Conservation (phyloP, 2,113 vertebrate genomes). For the Nothobranchius kuhntae region DNA sequence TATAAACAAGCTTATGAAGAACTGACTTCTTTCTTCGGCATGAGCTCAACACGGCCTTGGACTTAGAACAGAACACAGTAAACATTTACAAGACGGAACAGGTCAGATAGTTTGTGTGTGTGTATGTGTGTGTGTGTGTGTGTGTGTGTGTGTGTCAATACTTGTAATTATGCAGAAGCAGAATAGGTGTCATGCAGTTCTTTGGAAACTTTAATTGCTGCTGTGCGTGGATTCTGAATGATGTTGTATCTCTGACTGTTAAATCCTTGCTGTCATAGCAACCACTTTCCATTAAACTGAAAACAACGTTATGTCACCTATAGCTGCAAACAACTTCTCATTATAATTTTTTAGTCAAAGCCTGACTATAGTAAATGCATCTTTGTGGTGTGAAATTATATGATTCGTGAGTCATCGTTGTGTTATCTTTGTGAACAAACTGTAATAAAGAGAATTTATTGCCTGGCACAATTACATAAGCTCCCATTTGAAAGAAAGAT, state of each 20-base stretch:
- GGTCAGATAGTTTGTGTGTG: not conserved
- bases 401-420: not conserved
- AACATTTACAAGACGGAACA: conserved; percentile 1
- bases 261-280: conserved; percentile 41
- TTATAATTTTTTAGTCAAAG: conserved; percentile 31
- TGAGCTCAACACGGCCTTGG: not conserved
- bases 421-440: not conserved
- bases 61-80: not conserved
- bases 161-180: conserved; percentile 29
- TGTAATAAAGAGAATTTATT: not conserved
- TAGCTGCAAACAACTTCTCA: conserved; percentile 23
- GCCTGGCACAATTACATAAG: not conserved
- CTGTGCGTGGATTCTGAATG: conserved; percentile 26
- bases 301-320: conserved; percentile 22
- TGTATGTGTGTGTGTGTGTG: too few relatives aligned
- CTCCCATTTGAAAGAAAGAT: not conserved
- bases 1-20: not conserved
- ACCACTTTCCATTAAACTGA: conserved; percentile 7
- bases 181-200: conserved; percentile 19
- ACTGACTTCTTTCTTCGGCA: not conserved
- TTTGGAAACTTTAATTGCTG: conserved; percentile 51
- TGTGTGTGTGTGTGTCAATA: not conserved
- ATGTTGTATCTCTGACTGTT: conserved; percentile 46
- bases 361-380: conserved; percentile 13
- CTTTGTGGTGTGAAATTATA: conserved; percentile 10